Conservation (phyloP, 2,113 vertebrate genomes). For the Apaloderma vittatum region DNA sequence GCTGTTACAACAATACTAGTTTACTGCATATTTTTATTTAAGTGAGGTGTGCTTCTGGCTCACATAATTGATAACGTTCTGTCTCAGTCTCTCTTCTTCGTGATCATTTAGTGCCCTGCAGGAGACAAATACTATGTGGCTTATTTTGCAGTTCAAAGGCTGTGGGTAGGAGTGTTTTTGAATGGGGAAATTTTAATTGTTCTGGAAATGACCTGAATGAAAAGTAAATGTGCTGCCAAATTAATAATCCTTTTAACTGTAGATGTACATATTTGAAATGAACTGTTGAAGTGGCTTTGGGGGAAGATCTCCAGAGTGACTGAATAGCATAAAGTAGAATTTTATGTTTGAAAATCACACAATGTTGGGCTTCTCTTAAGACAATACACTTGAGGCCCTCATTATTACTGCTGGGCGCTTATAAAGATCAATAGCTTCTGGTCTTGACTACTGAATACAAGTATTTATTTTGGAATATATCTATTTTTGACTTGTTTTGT, state of each 20-base stretch:
- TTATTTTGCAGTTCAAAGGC: background rate
- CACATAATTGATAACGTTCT: background rate
- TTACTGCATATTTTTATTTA: background rate
- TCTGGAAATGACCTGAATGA: constrained; percentile 4
- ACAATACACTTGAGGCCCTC: background rate
- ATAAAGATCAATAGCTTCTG: background rate
- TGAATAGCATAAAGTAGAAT: background rate
- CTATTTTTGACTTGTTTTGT: background rate
- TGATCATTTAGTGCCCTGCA: background rate
- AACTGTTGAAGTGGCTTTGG: background rate
- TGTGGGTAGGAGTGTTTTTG: background rate
- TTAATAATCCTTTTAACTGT: background rate
- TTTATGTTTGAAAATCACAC: background rate
- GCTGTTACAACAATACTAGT: background rate
- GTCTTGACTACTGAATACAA: background rate
- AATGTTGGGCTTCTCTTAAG: background rate
- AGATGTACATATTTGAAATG: background rate
- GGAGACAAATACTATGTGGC: fast-evolving
- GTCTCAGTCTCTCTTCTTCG: background rate
- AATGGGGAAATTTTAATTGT: background rate
- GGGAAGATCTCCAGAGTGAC: background rate
- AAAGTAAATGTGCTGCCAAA: background rate
- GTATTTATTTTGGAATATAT: background rate
- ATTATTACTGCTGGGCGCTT: background rate
- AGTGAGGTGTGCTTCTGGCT: background rate